Base-by-base conservation (phyloP, 1,140 invertebrate genomes). In the Bradysia coprophila region DNA sequence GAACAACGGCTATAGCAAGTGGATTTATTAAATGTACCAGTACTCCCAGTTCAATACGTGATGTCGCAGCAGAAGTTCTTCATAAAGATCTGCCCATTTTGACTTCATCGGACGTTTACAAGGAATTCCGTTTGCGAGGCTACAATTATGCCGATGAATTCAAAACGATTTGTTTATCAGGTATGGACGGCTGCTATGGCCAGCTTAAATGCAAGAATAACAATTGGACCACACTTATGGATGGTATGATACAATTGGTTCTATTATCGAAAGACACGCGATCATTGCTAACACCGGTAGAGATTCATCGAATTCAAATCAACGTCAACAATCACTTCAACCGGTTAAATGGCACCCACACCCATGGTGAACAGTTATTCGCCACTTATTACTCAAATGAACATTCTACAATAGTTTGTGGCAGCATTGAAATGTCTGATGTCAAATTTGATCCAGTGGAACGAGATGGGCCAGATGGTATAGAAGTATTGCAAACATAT, bases 71-170 rank as follows among this genome's bases (percentile, higher is more conserved):
- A 47, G 56, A 55, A 0, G 57, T 57, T 21, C 48, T 53, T 0
- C 56, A 52, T 50, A 78, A n/a, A n/a, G n/a, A n/a, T n/a, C n/a
- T n/a, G n/a, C n/a, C n/a, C n/a, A n/a, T n/a, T n/a, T n/a, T n/a
- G 76, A 52, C 70, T 78, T 37, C 95, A 75, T 21, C 73, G 72
- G 93, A 98, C 53, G 67, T 95, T 13, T 98, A 98, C 67, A 95
- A 95, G 58, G 91, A 95, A 59, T 65, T 98, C 9, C 65, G 87
- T 45, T 67, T 97, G 0, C 68, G 92, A 45, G 94, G 93, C 5
- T 98, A 98, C 57, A 87, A 96, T 55, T 98, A 98, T 59, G 66
- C 66, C 8, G 85, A 84, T 38, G 66, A 81, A 10, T 98, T 97
- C 70, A 1, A 65, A 63, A 1, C 76, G 75, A 40, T 91, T 95